A percentile compares a stretch with the other conserved stretches of the same genome.
Evolutionary conservation across 2,888 invertebrate genomes (phyloP).

Genomic region (Dorcus parallelipipedus): DNA sequence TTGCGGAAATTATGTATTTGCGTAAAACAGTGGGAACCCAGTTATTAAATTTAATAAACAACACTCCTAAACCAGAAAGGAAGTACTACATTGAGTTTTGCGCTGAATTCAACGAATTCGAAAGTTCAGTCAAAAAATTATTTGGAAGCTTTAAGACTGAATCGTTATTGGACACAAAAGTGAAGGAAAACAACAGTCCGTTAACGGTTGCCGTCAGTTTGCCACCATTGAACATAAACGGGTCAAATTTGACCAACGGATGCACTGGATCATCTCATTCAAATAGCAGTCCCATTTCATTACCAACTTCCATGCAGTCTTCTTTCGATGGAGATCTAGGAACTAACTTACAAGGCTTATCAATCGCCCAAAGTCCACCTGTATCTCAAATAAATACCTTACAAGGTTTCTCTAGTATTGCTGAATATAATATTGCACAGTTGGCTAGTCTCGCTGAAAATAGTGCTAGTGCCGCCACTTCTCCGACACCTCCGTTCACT

Average conservation of each 20-base stretch:
- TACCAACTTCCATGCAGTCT: conserved; percentile 67
- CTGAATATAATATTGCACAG: conserved; percentile 83
- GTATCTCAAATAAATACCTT: conserved; percentile 48
- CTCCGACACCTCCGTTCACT: conserved; percentile 60
- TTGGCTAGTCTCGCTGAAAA: conserved; percentile 78
- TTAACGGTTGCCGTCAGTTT: conserved; percentile 43
- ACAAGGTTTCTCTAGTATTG: conserved; percentile 66
- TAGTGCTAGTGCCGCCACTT: conserved; percentile 41
- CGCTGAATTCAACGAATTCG: conserved; percentile 76
- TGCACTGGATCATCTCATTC: conserved; percentile 52
- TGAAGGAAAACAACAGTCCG: conserved; percentile 49
- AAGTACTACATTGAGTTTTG: conserved; percentile 78
- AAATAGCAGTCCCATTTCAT: conserved; percentile 66
- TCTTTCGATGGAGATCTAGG: conserved; percentile 74
- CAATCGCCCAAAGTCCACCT: conserved; percentile 37
- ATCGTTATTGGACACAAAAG: conserved; percentile 29
- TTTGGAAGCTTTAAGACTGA: conserved; percentile 61
- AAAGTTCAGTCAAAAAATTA: conserved; percentile 65
- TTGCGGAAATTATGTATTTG: conserved; percentile 78
- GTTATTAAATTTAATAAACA: conserved; percentile 73
- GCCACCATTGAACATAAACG: conserved; percentile 39
- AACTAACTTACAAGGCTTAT: conserved; percentile 40
- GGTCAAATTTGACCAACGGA: conserved; percentile 36
- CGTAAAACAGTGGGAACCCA: conserved; percentile 77
- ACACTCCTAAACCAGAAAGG: conserved; percentile 77